These are phyloP conservation scores for Erebia palarica DNA, from an alignment of 2,888 invertebrate species.

Conservation along the genomic window DNA sequence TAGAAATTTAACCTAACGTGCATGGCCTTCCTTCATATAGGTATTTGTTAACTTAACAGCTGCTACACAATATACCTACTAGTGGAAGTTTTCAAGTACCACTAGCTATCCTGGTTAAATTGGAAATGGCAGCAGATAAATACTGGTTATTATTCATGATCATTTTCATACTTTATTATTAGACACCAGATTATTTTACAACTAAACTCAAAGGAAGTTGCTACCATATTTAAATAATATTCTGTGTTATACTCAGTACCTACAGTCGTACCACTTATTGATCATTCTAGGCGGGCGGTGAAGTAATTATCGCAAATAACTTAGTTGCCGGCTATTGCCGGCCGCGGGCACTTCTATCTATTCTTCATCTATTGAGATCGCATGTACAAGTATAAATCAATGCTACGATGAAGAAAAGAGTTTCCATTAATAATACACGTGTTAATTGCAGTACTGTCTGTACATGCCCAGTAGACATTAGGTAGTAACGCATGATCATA, in stretches of 20 bases:
- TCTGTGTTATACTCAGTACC: constrained; percentile 29
- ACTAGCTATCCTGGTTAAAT: background rate
- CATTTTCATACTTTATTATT: too few relatives aligned
- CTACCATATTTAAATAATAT: background rate
- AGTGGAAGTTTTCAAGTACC: too few relatives aligned
- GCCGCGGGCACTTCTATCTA: constrained; percentile 50
- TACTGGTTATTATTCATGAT: too few relatives aligned
- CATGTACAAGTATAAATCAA: constrained; percentile 69
- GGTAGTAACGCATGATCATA: background rate
- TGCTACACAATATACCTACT: too few relatives aligned
- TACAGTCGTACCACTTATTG: constrained; percentile 27
- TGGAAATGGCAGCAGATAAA: background rate
- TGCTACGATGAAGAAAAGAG: constrained; percentile 56
- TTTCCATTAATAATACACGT: constrained; percentile 58
- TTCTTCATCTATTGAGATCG: constrained; percentile 54
- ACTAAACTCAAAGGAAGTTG: background rate
- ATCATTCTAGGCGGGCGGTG: constrained; percentile 35
- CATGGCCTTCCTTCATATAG: too few relatives aligned
- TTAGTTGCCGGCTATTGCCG: constrained; percentile 55
- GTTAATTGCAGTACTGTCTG: constrained; percentile 62
- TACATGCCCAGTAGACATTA: constrained; percentile 57
- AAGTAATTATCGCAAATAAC: constrained; percentile 68
- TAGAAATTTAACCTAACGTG: background rate
- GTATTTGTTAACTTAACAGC: too few relatives aligned
- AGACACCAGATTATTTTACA: too few relatives aligned